These are phyloP conservation scores for Anagrus nilaparvatae DNA, from an alignment of 1,140 invertebrate species.

Conservation along the genomic window DNA sequence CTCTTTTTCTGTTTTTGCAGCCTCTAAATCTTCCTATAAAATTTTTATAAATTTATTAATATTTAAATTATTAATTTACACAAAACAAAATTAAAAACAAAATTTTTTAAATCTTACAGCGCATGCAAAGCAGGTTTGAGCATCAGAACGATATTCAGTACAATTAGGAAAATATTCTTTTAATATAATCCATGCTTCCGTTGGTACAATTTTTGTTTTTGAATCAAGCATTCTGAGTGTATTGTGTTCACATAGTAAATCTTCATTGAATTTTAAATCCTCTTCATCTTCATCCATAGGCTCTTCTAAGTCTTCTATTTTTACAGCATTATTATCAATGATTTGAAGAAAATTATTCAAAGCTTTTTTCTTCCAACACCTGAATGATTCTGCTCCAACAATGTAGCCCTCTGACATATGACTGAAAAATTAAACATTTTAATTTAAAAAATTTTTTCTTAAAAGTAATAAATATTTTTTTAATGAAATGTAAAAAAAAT, in stretches of 20 bases:
- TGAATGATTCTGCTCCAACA: slow-evolving; percentile 34
- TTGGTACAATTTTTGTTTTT: slow-evolving; percentile 39
- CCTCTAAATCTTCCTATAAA: slow-evolving; percentile 30
- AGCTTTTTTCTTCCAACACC: slow-evolving; percentile 34
- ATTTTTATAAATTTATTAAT: slow-evolving; percentile 1
- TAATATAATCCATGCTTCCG: slow-evolving; percentile 44
- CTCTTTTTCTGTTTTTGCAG: slow-evolving; percentile 30
- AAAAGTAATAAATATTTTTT: not conserved
- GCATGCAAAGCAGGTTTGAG: slow-evolving; percentile 39
- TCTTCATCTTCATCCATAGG: slow-evolving; percentile 26
- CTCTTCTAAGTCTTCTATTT: slow-evolving; percentile 10
- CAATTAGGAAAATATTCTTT: slow-evolving; percentile 47
- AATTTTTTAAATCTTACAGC: slow-evolving; percentile 27
- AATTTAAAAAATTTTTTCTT: not conserved
- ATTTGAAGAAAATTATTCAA: slow-evolving; percentile 24
- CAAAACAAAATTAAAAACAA: not conserved
- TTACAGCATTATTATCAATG: slow-evolving; percentile 13
- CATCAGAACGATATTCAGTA: slow-evolving; percentile 34
- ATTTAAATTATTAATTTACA: slow-evolving; percentile 1
- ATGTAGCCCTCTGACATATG: slow-evolving; percentile 29
- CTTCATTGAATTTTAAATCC: slow-evolving; percentile 45
- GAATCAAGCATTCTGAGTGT: slow-evolving; percentile 31
- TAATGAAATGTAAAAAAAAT: slow-evolving; percentile 9
- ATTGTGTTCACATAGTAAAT: slow-evolving; percentile 47
- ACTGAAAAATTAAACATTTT: slow-evolving; percentile 4